Conservation (phyloP, 2,888 invertebrate genomes). For the Gasteruption jaculator region DNA sequence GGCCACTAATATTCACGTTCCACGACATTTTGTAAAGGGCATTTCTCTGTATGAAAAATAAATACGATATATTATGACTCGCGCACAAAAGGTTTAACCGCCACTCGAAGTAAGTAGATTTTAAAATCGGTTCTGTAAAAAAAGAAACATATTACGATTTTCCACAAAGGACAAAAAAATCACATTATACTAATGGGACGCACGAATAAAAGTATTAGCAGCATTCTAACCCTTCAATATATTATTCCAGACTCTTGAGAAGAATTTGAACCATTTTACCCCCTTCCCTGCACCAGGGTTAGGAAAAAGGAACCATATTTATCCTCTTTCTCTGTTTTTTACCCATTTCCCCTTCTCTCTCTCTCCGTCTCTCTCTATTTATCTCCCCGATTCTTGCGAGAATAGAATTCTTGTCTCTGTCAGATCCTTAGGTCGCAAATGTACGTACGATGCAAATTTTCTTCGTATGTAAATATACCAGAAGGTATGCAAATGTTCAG, state of each 20-base stretch:
- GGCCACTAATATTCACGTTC: no score
- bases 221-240: slow-evolving; percentile 49
- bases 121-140: slow-evolving; percentile 23
- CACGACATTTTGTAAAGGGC: no score
- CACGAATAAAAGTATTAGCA: slow-evolving; percentile 44
- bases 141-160: slow-evolving; percentile 43
- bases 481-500: slow-evolving; percentile 45
- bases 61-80: no score
- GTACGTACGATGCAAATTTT: slow-evolving; percentile 50
- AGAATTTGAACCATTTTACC: slow-evolving; percentile 30
- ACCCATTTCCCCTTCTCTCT: slow-evolving; percentile 22
- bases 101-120: slow-evolving; percentile 24
- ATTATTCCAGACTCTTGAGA: slow-evolving; percentile 45
- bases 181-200: slow-evolving; percentile 35
- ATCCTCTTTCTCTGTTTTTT: slow-evolving; percentile 20
- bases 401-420: no score
- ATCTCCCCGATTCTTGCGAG: no score
- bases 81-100: no score
- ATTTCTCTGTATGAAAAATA: no score
- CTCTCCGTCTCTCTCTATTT: slow-evolving; percentile 15
- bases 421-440: slow-evolving; percentile 33
- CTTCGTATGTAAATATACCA: slow-evolving; percentile 45
- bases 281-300: slow-evolving; percentile 29
- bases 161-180: slow-evolving; percentile 39
- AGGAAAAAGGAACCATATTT: slow-evolving; percentile 4